Evolutionary conservation across 2,113 vertebrate species (phyloP).

Genomic region (Glaucidium brasilianum): DNA sequence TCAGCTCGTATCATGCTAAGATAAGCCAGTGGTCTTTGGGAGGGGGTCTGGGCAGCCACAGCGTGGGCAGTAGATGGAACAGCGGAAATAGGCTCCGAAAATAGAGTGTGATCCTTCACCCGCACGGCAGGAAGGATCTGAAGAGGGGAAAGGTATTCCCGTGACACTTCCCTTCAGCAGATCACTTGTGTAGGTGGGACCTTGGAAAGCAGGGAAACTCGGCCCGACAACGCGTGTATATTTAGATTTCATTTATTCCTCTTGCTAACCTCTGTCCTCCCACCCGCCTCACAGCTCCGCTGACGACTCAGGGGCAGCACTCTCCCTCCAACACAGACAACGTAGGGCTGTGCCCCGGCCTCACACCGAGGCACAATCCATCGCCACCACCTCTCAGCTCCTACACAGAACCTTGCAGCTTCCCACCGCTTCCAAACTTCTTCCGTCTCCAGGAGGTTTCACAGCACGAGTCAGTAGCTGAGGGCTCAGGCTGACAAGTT

Average conservation of each 20-base stretch:
- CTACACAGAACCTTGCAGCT: neutral
- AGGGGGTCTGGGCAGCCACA: neutral
- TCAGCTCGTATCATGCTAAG: neutral
- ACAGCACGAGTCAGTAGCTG: fast-evolving
- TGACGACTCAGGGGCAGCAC: fast-evolving
- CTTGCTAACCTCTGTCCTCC: neutral
- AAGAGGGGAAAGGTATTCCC: neutral
- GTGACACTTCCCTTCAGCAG: neutral
- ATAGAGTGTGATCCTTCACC: neutral
- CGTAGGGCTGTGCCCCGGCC: fast-evolving
- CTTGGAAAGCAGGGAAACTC: neutral
- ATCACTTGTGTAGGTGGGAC: neutral
- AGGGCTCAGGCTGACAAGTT: neutral
- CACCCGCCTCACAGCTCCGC: fast-evolving
- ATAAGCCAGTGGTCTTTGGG: neutral
- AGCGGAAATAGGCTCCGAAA: neutral
- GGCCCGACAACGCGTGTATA: neutral
- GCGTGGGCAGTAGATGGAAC: neutral
- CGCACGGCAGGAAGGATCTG: neutral
- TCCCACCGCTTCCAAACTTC: neutral
- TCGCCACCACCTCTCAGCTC: neutral
- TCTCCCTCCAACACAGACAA: neutral
- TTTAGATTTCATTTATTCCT: neutral
- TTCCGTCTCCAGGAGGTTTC: neutral
- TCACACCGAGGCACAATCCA: neutral